Conservation (phyloP, 2,113 vertebrate species). For the Microtus oregoni region DNA sequence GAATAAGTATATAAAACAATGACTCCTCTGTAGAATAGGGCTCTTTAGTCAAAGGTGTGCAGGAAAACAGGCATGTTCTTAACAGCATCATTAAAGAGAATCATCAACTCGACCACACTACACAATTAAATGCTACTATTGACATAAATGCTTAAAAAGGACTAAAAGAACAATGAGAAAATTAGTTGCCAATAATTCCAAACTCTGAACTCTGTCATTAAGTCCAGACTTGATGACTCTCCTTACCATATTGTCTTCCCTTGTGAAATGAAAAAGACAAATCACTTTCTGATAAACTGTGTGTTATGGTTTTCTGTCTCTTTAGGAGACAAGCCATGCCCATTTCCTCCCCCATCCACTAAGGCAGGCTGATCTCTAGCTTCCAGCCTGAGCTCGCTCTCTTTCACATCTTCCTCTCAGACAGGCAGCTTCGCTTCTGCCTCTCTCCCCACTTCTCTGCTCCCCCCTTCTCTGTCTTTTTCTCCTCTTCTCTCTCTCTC, state of each 20-base stretch:
- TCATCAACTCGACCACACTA: rapidly evolving
- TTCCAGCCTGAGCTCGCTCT: no score
- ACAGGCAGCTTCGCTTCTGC: no score
- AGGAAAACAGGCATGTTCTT: not conserved
- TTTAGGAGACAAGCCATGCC: no score
- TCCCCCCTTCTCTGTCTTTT: no score
- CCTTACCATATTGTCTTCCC: not conserved
- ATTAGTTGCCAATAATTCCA: not conserved
- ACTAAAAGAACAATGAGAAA: no score
- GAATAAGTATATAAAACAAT: not conserved
- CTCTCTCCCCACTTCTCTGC: no score
- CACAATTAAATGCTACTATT: not conserved
- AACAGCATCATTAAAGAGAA: not conserved
- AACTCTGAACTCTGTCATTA: not conserved
- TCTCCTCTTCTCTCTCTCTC: no score
- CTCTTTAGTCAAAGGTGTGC: not conserved
- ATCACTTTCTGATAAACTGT: not conserved
- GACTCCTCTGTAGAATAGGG: not conserved
- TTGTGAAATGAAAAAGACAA: not conserved
- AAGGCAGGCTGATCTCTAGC: no score
- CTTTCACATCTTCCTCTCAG: no score
- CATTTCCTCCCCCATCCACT: no score
- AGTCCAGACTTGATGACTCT: not conserved
- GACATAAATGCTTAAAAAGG: not conserved
- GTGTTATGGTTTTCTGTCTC: no score